Evolutionary conservation across 2,797 vertebrate genomes (phyloP), one percentile per base, ranked within the genome.

Genomic region (Hemibagrus guttatus): DNA sequence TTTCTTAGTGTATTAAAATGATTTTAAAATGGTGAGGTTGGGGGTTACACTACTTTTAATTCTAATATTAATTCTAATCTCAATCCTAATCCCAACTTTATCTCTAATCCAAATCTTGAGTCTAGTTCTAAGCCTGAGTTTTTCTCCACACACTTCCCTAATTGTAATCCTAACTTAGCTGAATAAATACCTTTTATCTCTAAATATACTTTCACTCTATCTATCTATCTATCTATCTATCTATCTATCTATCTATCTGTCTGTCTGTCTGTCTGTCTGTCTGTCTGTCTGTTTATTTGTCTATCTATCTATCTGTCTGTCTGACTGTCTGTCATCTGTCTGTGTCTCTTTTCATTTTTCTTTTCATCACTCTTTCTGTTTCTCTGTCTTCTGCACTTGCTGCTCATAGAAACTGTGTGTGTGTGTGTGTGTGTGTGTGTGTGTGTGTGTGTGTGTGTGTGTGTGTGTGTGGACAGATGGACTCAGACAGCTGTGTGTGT

Each of bases 401-500:
- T 31, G 42, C 26, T 54, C 49, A 78, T 58, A 78, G 21, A 78
- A 78, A 21, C 26, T n/a, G 72, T 85, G 72, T 72, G 79, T 79
- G 16, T 17, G 13, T 68, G 69, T 42, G 85, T 68, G 85, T 83
- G 71, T 84, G 39, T 88, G 49, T 83, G 69, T 42, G 84, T 68
- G 82, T 83, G 78, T 84, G 39, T 88, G 49, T 83, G 83, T 81
- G 82, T 81, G 84, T 83, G 84, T 82, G 80, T 64, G 86, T 85
- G 87, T 68, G 90, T 71, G 76, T 68, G 83, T 80, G 76, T 83
- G 90, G 94, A 95, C 95, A 95, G 95, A 96, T 96, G 95, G 95
- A 91, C 91, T 90, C 87, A 91, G 94, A 95, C 94, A 95, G 94
- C 94, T 96, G 95, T 93, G 94, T 92, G 93, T 94, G 94, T 94